Percentiles rank a stretch among this genome's conserved stretches.
Evolutionary conservation across 1,140 invertebrate genomes (phyloP).

Genomic region (Heliconius congener): DNA sequence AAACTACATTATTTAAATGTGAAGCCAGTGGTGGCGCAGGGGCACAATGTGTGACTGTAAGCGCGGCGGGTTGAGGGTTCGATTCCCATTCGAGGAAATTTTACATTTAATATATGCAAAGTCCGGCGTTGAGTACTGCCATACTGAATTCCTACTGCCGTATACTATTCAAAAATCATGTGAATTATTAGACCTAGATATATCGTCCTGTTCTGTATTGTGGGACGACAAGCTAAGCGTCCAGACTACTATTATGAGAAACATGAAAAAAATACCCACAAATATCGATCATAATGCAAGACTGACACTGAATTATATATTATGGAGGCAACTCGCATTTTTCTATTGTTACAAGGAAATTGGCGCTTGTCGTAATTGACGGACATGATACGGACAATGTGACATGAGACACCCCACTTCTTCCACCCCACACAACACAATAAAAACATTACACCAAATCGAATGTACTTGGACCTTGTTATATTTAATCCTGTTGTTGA

Average conservation of each 20-base stretch:
- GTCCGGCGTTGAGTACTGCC: too few species aligned
- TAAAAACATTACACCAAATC: constrained; percentile 57
- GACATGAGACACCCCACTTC: constrained; percentile 56
- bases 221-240: background rate
- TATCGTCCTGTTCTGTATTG: too few species aligned
- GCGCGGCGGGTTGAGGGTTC: too few species aligned
- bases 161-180: too few species aligned
- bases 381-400: constrained; percentile 60
- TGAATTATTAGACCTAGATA: background rate
- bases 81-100: too few species aligned
- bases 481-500: constrained; percentile 29
- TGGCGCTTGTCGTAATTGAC: constrained; percentile 55
- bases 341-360: constrained; percentile 26
- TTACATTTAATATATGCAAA: too few species aligned
- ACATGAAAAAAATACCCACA: background rate
- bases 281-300: background rate
- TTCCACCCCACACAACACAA: constrained; percentile 61
- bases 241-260: background rate
- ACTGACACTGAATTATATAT: constrained; percentile 14
- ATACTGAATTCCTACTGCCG: too few species aligned
- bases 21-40: too few species aligned
- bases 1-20: too few species aligned
- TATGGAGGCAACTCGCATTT: background rate
- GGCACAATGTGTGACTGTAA: too few species aligned
- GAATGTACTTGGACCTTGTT: constrained; percentile 36